Evolutionary conservation across 2,888 invertebrate species (phyloP), one percentile per base, ranked within the genome.

Genomic region (Embidobia sp.): DNA sequence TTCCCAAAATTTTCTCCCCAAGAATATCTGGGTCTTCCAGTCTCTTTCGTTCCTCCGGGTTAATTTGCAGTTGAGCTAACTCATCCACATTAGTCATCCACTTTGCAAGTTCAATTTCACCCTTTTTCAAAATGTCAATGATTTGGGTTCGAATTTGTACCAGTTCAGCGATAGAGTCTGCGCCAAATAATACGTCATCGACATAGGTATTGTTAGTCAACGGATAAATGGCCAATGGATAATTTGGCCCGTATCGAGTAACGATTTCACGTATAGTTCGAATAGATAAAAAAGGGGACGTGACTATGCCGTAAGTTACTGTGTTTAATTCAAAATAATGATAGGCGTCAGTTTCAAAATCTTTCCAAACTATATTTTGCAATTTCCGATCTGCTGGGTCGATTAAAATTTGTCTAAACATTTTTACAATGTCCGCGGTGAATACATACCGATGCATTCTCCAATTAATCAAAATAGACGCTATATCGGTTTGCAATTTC

Each of bases 1-100:
- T 42, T 3, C 55, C 55, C 16, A 55, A n/a, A n/a, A 55, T 13
- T 18, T 55, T 55, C n/a, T n/a, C n/a, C n/a, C n/a, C n/a, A n/a
- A n/a, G n/a, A n/a, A n/a, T n/a, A n/a, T n/a, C n/a, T n/a, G n/a
- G n/a, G n/a, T n/a, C n/a, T n/a, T n/a, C n/a, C n/a, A n/a, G n/a
- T n/a, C n/a, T n/a, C n/a, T n/a, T n/a, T n/a, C n/a, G n/a, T n/a
- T n/a, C n/a, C n/a, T n/a, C n/a, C n/a, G n/a, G n/a, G n/a, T n/a
- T n/a, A n/a, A n/a, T n/a, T n/a, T n/a, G n/a, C n/a, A n/a, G n/a
- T n/a, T n/a, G n/a, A n/a, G n/a, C n/a, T n/a, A n/a, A n/a, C n/a
- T n/a, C n/a, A n/a, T n/a, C n/a, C n/a, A n/a, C n/a, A n/a, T n/a
- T n/a, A n/a, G n/a, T n/a, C n/a, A n/a, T n/a, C n/a, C 40, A 40